Evolutionary conservation across 2,888 invertebrate genomes (phyloP), one percentile per base, ranked within the genome.

Genomic region (Himalopsyche tibetana): DNA sequence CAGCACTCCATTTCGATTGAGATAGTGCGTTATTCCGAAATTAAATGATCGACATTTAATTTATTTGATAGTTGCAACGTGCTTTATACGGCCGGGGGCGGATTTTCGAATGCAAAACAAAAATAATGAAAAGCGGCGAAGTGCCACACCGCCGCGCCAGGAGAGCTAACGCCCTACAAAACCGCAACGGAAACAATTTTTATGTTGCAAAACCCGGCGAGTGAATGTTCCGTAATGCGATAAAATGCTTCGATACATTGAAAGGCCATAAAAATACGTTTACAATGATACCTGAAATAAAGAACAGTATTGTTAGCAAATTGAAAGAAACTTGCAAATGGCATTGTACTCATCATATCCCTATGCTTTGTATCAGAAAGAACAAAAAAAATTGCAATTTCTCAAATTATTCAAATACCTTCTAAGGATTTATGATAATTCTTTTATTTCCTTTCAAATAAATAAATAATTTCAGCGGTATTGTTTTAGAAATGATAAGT

Each of bases 11-110:
- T 51, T 51, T 51, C 5, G 51, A 51, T 51, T 51, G 51, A 51
- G 51, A 51, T 51, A 51, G 51, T 51, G 51, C 51, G 51, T 51
- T 15, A 51, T 12, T 15, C 15, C 51, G 51, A 51, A 51, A 63
- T 19, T 36, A 36, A 74, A 15, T 36, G 74, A 36, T 36, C 12
- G 15, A 36, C 36, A 74, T 36, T 74, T 74, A 12, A 74, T 74
- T 63, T 63, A 15, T 74, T 74, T 74, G 74, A 74, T 36, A 36
- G 74, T 74, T 36, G 74, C 28, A 36, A 74, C 74, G 74, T 74
- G 74, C 74, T 74, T 74, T 36, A 36, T 74, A 28, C 15, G 36
- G 15, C 74, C 19, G 74, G 36, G 36, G 38, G 36, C 74, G 74
- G 74, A 74, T 74, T 38, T 74, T 74, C 36, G 11, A 74, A 74